Evolutionary conservation across 2,113 vertebrate species (phyloP).

Genomic region (Philantomba maxwellii): DNA sequence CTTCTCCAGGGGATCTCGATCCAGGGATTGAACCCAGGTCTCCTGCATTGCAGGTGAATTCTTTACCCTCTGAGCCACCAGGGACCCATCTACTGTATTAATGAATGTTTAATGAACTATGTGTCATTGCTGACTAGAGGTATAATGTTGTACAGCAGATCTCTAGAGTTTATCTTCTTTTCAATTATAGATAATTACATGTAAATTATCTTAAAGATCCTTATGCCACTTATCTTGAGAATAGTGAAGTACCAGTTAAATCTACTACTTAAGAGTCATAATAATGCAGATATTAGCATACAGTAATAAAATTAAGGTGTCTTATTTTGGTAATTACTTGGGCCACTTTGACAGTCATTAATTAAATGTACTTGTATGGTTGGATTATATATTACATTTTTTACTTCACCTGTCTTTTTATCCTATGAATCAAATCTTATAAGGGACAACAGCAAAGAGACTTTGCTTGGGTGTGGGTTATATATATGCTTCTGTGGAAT

Average conservation of each 20-base stretch:
- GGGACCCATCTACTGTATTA: background rate
- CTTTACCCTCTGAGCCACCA: background rate
- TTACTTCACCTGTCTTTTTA: background rate
- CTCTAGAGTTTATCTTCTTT: background rate
- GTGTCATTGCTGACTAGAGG: background rate
- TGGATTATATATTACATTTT: background rate
- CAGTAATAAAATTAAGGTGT: background rate
- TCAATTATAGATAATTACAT: background rate
- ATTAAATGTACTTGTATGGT: background rate
- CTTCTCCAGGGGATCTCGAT: background rate
- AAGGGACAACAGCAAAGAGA: background rate
- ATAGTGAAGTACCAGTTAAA: background rate
- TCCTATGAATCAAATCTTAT: background rate
- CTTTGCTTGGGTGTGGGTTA: background rate
- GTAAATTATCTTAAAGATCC: background rate
- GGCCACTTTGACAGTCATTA: background rate
- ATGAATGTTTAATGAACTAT: background rate
- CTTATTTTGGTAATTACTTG: background rate
- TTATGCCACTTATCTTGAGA: background rate
- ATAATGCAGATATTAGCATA: slow-evolving; percentile 7
- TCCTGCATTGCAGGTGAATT: background rate
- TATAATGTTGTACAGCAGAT: background rate
- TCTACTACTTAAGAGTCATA: background rate
- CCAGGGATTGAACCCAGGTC: background rate
- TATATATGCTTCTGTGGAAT: background rate